phyloP scores from a whole-genome alignment of 2,797 vertebrate species.

The Anabacerthia variegaticeps region DNA sequence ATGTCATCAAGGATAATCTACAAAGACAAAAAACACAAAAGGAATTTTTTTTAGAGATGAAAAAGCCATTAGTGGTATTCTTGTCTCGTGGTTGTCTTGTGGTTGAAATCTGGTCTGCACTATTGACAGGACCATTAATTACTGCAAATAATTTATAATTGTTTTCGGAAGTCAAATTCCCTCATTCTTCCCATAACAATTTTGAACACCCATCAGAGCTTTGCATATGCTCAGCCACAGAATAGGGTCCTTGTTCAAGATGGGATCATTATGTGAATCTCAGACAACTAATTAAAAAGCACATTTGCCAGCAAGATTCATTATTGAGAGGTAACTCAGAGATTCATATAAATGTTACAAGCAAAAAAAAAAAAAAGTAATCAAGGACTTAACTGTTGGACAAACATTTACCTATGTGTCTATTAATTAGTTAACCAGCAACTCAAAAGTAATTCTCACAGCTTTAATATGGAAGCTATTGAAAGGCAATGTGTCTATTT shows the following conservation, averaged over 20 bases:
- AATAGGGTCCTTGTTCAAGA: background rate
- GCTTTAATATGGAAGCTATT: background rate
- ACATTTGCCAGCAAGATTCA: background rate
- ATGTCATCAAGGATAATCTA: background rate
- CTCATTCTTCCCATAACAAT: background rate
- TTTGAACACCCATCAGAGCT: background rate
- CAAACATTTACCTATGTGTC: slow-evolving; percentile 39
- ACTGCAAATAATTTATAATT: background rate
- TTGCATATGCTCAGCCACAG: background rate
- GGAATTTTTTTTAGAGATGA: background rate
- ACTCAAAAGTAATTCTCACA: background rate
- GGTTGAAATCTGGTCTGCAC: background rate
- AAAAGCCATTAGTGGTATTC: background rate
- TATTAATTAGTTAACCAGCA: slow-evolving; percentile 1
- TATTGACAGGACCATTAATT: background rate
- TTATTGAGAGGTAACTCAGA: background rate
- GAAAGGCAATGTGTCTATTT: background rate
- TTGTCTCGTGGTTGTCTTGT: background rate
- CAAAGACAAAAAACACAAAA: background rate
- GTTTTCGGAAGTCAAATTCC: background rate
- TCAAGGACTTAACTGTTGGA: background rate
- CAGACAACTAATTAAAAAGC: background rate
- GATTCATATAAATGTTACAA: background rate
- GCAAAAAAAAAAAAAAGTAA: background rate
- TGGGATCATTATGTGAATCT: background rate